Conservation (phyloP, 1,140 invertebrate genomes). For the Heliconius hewitsoni region DNA sequence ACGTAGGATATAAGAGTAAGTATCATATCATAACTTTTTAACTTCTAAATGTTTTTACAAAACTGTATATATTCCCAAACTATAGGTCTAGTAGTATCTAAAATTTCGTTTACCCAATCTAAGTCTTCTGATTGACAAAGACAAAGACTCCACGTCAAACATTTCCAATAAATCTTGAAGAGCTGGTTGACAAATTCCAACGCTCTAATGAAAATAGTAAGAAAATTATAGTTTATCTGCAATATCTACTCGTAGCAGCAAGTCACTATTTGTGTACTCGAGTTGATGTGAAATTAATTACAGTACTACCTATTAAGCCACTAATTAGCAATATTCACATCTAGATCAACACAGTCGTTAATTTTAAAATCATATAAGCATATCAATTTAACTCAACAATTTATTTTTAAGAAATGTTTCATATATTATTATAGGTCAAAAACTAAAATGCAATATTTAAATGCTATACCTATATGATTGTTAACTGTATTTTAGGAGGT, state of each 20-base stretch:
- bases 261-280: background rate
- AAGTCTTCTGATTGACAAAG: background rate
- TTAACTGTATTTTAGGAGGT: too few species aligned
- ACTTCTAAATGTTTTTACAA: too few species aligned
- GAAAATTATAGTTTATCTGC: background rate
- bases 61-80: too few species aligned
- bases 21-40: too few species aligned
- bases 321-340: background rate
- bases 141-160: conserved; percentile 28
- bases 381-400: background rate
- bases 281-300: conserved; percentile 1
- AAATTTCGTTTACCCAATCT: background rate
- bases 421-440: too few species aligned
- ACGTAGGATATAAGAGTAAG: too few species aligned
- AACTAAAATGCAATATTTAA: too few species aligned
- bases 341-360: background rate
- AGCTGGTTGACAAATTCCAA: conserved; percentile 35
- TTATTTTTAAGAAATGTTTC: background rate
- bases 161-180: conserved; percentile 40
- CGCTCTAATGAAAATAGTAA: conserved; percentile 39
- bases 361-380: background rate
- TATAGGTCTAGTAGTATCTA: background rate
- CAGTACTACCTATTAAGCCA: background rate
- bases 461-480: too few species aligned
- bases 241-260: background rate